A percentile compares a stretch with the other conserved stretches of the same genome.
phyloP scores from a whole-genome alignment of 2,888 invertebrate species.

The Rotaria magnacalcarata region DNA sequence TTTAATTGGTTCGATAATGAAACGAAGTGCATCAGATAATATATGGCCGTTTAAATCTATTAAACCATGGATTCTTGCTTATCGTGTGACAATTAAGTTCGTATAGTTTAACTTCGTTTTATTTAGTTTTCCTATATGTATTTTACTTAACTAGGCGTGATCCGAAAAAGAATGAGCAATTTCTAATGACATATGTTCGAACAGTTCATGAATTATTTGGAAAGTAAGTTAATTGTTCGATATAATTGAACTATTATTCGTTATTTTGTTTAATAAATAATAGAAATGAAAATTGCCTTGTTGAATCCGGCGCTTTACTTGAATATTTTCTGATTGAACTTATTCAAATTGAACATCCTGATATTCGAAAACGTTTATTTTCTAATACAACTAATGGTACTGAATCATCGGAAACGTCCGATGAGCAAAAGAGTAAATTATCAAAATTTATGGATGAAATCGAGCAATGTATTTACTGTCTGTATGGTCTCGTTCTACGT shows the following conservation, averaged over 20 bases:
- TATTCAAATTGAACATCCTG: constrained; percentile 14
- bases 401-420: too few species aligned
- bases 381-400: background rate
- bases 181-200: background rate
- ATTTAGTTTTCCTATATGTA: too few species aligned
- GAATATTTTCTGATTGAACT: constrained; percentile 32
- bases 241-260: background rate
- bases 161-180: constrained; percentile 20
- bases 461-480: constrained; percentile 79
- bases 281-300: background rate
- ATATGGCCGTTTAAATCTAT: constrained; percentile 1
- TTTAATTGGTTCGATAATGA: constrained; percentile 28
- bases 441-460: constrained; percentile 53
- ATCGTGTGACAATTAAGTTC: constrained; percentile 14
- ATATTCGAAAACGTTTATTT: background rate
- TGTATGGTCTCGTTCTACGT: constrained; percentile 64
- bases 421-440: constrained; percentile 1
- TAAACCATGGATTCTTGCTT: background rate
- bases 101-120: background rate
- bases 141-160: background rate
- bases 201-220: background rate
- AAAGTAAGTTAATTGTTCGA: background rate
- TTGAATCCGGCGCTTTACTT: background rate
- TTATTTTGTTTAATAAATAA: background rate
- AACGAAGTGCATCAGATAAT: background rate